phyloP scores from a whole-genome alignment of 2,797 vertebrate species.

The Neoniphon sammara region DNA sequence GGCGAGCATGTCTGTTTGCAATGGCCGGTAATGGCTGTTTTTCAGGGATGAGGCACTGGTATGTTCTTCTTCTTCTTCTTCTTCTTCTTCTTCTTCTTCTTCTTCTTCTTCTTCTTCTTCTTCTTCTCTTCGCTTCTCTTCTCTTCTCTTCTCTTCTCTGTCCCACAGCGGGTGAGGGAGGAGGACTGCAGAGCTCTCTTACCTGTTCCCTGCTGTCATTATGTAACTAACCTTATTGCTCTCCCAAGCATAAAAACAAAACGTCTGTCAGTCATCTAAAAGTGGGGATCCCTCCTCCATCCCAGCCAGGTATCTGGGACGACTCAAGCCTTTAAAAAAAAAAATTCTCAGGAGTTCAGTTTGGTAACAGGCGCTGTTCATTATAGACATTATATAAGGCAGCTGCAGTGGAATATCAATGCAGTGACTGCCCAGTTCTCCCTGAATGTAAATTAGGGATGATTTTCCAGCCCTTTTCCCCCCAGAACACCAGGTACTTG shows the following conservation, averaged over 20 bases:
- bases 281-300: constrained; percentile 45
- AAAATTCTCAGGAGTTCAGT: constrained; percentile 15
- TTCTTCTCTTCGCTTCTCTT: not conserved
- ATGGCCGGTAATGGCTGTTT: not conserved
- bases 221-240: constrained; percentile 62
- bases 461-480: constrained; percentile 2
- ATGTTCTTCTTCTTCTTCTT: not conserved
- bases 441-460: constrained; percentile 36
- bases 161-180: constrained; percentile 51
- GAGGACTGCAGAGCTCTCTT: constrained; percentile 54
- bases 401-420: constrained; percentile 59
- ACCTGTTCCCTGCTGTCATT: constrained; percentile 50
- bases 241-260: constrained; percentile 51
- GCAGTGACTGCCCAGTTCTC: constrained; percentile 12
- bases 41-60: not conserved
- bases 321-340: not conserved
- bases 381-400: constrained; percentile 52
- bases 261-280: constrained; percentile 22
- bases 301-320: constrained; percentile 30
- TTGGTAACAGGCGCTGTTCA: not conserved
- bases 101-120: not conserved
- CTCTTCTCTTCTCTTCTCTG: not conserved
- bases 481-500: not conserved
- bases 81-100: not conserved
- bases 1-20: constrained; percentile 8